These are phyloP conservation scores for Drosophila leontia DNA, from an alignment of 1,140 invertebrate species.

Conservation along the genomic window DNA sequence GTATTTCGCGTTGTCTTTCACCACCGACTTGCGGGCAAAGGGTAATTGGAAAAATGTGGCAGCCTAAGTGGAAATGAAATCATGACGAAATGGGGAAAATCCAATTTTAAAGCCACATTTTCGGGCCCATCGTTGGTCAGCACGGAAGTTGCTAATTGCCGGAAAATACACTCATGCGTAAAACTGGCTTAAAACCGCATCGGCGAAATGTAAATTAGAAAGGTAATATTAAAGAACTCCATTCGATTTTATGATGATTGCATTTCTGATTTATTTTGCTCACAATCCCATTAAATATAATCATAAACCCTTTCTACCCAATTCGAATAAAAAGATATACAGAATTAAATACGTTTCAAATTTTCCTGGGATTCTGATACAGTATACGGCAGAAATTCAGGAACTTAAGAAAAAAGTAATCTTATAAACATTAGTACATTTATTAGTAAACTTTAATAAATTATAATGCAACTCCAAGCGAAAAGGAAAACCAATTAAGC, in stretches of 20 bases:
- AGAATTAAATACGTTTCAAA: background rate
- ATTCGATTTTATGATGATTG: background rate
- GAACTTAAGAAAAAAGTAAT: too few relatives aligned
- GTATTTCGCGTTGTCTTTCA: background rate
- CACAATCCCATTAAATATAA: background rate
- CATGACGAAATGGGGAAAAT: conserved; percentile 27
- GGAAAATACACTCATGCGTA: conserved; percentile 29
- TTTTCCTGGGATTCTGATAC: too few relatives aligned
- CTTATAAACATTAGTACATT: too few relatives aligned
- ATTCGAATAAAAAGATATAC: background rate
- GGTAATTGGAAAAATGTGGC: conserved; percentile 39
- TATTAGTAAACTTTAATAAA: too few relatives aligned
- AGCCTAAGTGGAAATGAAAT: conserved; percentile 40
- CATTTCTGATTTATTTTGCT: background rate
- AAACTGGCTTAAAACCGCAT: conserved; percentile 8
- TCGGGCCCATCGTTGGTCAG: conserved; percentile 6
- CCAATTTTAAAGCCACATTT: conserved; percentile 27
- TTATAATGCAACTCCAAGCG: too few relatives aligned
- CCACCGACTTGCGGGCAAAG: conserved; percentile 17
- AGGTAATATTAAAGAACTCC: background rate
- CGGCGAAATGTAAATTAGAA: conserved; percentile 3
- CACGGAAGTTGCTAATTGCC: conserved; percentile 26
- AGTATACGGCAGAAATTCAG: too few relatives aligned
- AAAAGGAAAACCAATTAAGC: too few relatives aligned
- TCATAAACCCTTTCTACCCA: background rate